Conservation (phyloP, 1,140 invertebrate genomes). For the Diploscapter pachys region DNA sequence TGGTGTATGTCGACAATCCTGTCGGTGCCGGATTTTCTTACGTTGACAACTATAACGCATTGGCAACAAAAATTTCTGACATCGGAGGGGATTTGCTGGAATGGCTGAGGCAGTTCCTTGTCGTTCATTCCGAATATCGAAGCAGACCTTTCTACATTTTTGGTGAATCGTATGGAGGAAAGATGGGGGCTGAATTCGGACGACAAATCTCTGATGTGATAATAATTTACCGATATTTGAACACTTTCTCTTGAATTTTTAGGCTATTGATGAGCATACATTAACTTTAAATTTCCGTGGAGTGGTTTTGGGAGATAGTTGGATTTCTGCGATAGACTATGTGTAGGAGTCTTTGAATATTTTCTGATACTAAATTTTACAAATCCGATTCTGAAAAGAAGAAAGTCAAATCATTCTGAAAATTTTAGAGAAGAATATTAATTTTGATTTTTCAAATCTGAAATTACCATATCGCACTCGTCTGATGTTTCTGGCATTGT, state of each 20-base stretch:
- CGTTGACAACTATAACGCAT: slow-evolving; percentile 65
- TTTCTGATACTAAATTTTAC: no score
- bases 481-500: no score
- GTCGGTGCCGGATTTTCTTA: slow-evolving; percentile 84
- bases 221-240: not conserved
- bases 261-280: slow-evolving; percentile 68
- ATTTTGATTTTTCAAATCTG: no score
- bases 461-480: no score
- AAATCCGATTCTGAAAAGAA: no score
- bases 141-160: slow-evolving; percentile 75
- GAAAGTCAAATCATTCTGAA: no score
- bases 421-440: no score
- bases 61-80: slow-evolving; percentile 64
- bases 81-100: slow-evolving; percentile 76
- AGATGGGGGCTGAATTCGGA: slow-evolving; percentile 79
- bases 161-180: slow-evolving; percentile 79
- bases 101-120: slow-evolving; percentile 70
- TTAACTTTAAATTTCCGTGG: slow-evolving; percentile 73
- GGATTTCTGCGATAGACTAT: slow-evolving; percentile 79
- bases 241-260: not conserved
- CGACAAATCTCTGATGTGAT: slow-evolving; percentile 63
- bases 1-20: slow-evolving; percentile 82
- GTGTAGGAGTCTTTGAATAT: no score
- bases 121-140: slow-evolving; percentile 56
- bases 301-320: slow-evolving; percentile 77